phyloP scores from a whole-genome alignment of 2,797 vertebrate species.

The Cossypha heuglini region DNA sequence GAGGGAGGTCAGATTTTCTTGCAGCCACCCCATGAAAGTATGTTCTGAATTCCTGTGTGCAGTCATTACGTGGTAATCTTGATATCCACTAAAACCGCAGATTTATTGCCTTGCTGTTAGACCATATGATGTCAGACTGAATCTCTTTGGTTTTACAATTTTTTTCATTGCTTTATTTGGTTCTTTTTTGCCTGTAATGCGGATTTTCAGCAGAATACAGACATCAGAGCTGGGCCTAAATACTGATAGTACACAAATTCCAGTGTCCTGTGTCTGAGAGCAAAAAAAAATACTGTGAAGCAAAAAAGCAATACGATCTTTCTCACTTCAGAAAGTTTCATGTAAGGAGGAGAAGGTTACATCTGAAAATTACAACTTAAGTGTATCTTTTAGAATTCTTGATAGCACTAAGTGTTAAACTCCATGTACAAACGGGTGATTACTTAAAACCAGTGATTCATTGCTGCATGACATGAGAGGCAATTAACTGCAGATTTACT shows the following conservation, averaged over 20 bases:
- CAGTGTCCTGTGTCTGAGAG: background rate
- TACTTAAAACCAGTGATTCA: constrained; percentile 15
- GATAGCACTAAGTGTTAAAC: background rate
- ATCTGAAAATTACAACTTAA: background rate
- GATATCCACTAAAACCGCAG: background rate
- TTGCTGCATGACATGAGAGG: background rate
- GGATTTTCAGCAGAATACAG: background rate
- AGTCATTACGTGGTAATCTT: background rate
- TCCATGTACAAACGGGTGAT: background rate
- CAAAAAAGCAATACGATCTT: background rate
- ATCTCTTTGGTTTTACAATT: rapidly evolving
- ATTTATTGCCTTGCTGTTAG: background rate
- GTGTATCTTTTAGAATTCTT: background rate
- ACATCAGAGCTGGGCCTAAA: background rate
- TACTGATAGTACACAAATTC: background rate
- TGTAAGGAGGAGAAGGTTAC: background rate
- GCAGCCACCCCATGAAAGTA: background rate
- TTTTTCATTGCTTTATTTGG: background rate
- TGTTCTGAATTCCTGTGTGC: background rate
- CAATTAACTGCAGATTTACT: constrained; percentile 42
- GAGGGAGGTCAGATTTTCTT: background rate
- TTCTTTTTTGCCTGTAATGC: background rate
- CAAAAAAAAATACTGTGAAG: background rate
- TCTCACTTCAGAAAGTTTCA: background rate
- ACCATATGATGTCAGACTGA: background rate